Evolutionary conservation across 37 sponge, comb jelly and placozoan species (phyloP).

Genomic region (Geodia barretti): DNA sequence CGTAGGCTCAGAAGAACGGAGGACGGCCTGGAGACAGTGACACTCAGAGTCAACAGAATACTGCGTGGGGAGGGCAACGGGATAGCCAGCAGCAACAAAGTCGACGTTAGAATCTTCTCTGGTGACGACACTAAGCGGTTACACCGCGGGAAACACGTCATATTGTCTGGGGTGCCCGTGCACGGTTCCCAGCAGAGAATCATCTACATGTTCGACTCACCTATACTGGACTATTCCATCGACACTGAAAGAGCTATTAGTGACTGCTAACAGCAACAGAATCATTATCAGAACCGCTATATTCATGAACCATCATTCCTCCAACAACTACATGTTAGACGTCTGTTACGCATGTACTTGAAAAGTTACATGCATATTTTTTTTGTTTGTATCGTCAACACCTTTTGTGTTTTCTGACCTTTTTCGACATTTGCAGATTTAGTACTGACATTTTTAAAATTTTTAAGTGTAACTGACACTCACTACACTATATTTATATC

Average conservation of each 20-base stretch:
- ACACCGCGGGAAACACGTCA: not conserved
- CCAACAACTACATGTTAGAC: no score
- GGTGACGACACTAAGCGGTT: not conserved
- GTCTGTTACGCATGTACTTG: no score
- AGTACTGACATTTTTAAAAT: no score
- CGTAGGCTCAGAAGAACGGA: not conserved
- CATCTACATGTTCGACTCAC: not conserved
- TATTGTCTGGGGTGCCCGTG: not conserved
- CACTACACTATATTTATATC: no score
- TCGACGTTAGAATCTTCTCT: not conserved
- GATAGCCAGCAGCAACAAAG: not conserved
- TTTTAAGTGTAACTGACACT: no score
- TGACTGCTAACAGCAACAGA: not conserved
- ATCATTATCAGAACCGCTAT: not conserved
- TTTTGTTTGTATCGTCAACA: no score
- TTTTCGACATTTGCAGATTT: no score
- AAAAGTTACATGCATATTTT: no score
- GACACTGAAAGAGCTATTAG: not conserved
- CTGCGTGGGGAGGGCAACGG: not conserved
- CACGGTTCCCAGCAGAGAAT: not conserved
- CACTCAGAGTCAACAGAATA: not conserved
- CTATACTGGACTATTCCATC: not conserved
- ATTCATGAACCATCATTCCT: not conserved
- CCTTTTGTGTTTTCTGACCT: no score
- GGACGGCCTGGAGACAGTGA: not conserved